Evolutionary conservation across 2,113 vertebrate genomes (phyloP).

Genomic region (Eidolon helvum): DNA sequence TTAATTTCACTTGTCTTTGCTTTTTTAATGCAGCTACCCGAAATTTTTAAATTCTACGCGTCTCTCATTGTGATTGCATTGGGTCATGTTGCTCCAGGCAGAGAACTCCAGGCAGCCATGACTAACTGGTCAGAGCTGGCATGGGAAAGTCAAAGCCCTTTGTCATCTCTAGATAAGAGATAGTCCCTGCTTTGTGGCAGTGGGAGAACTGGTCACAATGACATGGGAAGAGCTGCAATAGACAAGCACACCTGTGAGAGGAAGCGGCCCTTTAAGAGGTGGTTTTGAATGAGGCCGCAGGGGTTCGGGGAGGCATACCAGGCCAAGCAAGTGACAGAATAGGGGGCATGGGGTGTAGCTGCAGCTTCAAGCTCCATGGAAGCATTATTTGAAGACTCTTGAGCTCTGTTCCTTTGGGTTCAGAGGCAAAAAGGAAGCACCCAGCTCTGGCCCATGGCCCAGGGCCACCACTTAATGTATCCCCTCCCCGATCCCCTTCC

Average conservation of each 20-base stretch:
- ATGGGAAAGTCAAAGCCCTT: rapidly evolving
- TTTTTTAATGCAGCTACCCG: neutral
- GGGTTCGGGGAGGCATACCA: neutral
- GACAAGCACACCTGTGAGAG: rapidly evolving
- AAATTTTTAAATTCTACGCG: neutral
- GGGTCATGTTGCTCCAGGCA: no score
- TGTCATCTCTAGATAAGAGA: neutral
- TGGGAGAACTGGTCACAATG: rapidly evolving
- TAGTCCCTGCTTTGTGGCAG: rapidly evolving
- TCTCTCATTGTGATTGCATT: neutral
- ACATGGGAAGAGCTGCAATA: rapidly evolving
- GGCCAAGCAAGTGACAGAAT: neutral
- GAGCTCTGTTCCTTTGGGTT: neutral
- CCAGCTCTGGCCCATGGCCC: neutral
- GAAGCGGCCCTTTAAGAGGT: neutral
- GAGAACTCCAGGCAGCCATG: neutral
- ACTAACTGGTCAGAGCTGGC: neutral
- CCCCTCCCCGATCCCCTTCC: neutral
- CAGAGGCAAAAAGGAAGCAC: neutral
- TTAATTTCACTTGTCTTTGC: neutral
- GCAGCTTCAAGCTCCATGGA: neutral
- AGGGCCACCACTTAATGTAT: neutral
- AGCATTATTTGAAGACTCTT: neutral
- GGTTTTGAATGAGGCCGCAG: neutral
- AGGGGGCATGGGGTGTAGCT: rapidly evolving